Base-by-base conservation (phyloP, 2,113 vertebrate genomes). In the Zootoca vivipara region DNA sequence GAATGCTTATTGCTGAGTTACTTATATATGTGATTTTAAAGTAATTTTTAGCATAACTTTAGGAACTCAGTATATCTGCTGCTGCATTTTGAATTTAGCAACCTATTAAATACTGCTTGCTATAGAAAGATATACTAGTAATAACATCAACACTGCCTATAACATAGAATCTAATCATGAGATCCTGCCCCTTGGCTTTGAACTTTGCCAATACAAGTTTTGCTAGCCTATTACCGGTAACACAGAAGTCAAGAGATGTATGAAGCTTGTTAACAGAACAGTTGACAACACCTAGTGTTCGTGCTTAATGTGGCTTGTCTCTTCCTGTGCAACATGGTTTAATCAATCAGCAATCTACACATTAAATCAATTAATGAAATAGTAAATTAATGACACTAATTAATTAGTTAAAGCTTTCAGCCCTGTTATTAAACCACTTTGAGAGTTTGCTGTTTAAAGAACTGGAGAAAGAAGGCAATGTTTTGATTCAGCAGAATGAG, bases 321-420 rank as follows among this genome's bases (percentile, higher is more conserved):
- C 74, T 12, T 73, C 56, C 58, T 77, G 64, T 78, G 72, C 73
- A 67, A 16, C 56, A 78, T 77, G 70, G 30, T 77, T 88, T 88
- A 88, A 88, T 88, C 83, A 83, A 88, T 83, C 80, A 77, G 40
- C 72, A 78, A 88, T 88, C 80, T 67, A 78, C 74, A 88, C 80
- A 78, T 82, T 83, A 88, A 77, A 88, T 83, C 87, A 88, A 77
- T 88, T 77, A 88, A 88, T 88, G 80, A 88, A 88, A 88, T 88
- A 88, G 72, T 83, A 88, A 88, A 83, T 88, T 88, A 88, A 88
- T 83, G 73, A 78, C 73, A 33, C 58, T 74, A 88, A 81, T 88
- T 88, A 83, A 83, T 83, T 83, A 88, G 80, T 73, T 67, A 78
- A 83, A 83, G 80, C 87, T 88, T 88, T 88, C 81, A 83, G 33